Base-by-base conservation (phyloP, 2,113 vertebrate genomes). In the Scomber scombrus region DNA sequence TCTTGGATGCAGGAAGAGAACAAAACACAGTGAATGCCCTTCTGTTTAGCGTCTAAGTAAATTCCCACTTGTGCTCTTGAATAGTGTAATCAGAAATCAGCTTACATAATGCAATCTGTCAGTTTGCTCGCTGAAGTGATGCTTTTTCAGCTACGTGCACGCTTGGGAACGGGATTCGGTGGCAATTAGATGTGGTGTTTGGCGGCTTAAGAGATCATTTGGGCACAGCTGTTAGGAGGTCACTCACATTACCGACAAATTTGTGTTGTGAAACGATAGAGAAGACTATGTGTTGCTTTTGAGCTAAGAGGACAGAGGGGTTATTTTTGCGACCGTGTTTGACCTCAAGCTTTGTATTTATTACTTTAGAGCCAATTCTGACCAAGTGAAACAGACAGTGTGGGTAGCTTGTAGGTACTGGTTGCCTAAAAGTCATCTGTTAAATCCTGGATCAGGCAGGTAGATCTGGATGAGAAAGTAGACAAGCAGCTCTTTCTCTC, bases 151-250 rank as follows among this genome's bases (percentile, higher is more conserved):
- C 47, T 3, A 18, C 1, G 0, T 26, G 13, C 64, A 18, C 2
- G 3, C 62, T 52, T 49, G 15, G 71, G 63, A 71, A 58, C 23
- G 10, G 56, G 72, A 56, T 60, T 63, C 15, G 2, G 40, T 63
- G 51, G 62, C 72, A 77, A 78, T 88, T 78, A 70, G 65, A 78
- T 57, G 46, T 78, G 3, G 68, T 58, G 78, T 75, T 81, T 29
- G n/a, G 46, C 0, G 67, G 56, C 72, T 75, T 40, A 46, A 78
- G 76, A 60, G 63, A 78, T 78, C 46, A 52, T 82, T 80, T 64
- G 10, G 60, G 63, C 47, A 51, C 77, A 80, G 73, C 85, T 85
- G 84, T 75, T 76, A 60, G 67, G 34, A 15, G 67, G 8, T 40
- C 50, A 31, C 51, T 34, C 43, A 21, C n/a, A 55, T 78, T 70